Evolutionary conservation across 2,888 invertebrate genomes (phyloP), one percentile per base, ranked within the genome.

Genomic region (Tetranychus piercei): DNA sequence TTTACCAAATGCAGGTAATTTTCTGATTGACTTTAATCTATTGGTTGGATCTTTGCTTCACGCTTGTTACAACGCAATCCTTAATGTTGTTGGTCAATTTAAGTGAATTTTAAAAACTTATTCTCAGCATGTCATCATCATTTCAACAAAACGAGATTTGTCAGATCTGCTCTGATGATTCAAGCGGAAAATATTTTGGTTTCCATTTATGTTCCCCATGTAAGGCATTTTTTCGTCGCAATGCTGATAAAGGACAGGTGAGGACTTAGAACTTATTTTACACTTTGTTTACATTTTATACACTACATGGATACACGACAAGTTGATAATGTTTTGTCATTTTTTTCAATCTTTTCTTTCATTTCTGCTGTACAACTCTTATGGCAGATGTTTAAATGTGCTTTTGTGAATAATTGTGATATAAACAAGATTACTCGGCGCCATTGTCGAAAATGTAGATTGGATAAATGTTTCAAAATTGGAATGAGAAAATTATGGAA

Each of bases 401-500:
- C 95, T 0, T 97, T 97, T 81, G 88, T 88, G 75, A 89, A 92
- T 80, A 89, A 89, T 80, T 97, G 97, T 83, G 88, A 89, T 78
- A 92, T 97, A 74, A 94, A 93, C 44, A 87, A 90, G 0, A 88
- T 95, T 3, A 96, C 96, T 0, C 84, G 97, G 72, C 86, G 96
- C 43, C 97, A 97, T 82, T 97, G 97, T 82, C 95, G 97, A 80
- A 91, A 91, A 85, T 97, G 97, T 82, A 88, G 97, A 0, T 84
- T 97, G 74, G 89, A 90, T 80, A 96, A 96, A 82, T 97, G 97
- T 81, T 87, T 95, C 78, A 84, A 87, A 1, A 90, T 95, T 76
- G 97, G 97, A 0, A 97, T 97, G 97, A 91, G 92, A 79, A 94
- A 94, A 81, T 95, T 96, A 80, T 92, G 93, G 82, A 97, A 7